Conservation (phyloP, 2,888 invertebrate species). For the Dendrolimus houi region DNA sequence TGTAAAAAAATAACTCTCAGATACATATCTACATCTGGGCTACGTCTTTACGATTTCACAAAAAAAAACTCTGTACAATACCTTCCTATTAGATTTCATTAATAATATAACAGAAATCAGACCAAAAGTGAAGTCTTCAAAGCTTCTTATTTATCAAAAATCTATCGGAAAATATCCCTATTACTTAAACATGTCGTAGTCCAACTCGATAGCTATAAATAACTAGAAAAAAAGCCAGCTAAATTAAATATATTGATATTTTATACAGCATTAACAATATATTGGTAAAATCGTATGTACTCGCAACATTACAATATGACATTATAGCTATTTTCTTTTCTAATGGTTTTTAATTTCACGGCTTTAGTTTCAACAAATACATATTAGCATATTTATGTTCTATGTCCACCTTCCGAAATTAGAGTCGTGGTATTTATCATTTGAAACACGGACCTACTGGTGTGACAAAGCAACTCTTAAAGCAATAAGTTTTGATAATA, state of each 20-base stretch:
- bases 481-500: constrained; percentile 29
- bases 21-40: too few relatives aligned
- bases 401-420: constrained; percentile 33
- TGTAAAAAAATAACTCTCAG: too few relatives aligned
- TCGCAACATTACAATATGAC: background rate
- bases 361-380: constrained; percentile 29
- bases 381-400: constrained; percentile 41
- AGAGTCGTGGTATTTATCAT: constrained; percentile 33
- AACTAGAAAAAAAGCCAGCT: background rate
- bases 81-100: too few relatives aligned
- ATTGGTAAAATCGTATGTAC: background rate
- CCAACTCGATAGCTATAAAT: background rate
- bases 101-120: too few relatives aligned
- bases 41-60: too few relatives aligned
- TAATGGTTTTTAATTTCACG: constrained; percentile 32
- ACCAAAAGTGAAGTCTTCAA: too few relatives aligned
- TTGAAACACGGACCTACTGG: constrained; percentile 38
- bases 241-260: background rate
- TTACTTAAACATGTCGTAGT: too few relatives aligned
- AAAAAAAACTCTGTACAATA: too few relatives aligned
- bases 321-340: background rate
- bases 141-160: too few relatives aligned
- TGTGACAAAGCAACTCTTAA: constrained; percentile 30
- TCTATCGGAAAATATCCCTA: too few relatives aligned
- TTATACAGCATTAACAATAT: background rate